A percentile compares a stretch with the other conserved stretches of the same genome.
phyloP scores from a whole-genome alignment of 2,113 vertebrate species.

The Lepisosteus osseus region DNA sequence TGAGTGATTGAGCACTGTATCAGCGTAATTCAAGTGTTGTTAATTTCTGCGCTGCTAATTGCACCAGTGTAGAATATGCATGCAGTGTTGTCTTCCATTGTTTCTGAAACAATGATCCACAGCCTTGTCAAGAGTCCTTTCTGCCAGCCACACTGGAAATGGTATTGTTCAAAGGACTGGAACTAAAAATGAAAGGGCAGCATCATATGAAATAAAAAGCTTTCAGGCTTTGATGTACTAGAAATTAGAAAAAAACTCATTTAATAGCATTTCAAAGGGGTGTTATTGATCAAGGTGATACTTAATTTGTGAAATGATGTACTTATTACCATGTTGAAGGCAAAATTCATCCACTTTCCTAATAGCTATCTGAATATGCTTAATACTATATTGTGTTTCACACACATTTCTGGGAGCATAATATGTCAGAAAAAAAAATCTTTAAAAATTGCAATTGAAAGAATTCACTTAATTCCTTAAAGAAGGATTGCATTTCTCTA shows the following conservation, averaged over 20 bases:
- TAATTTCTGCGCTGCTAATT: slow-evolving; percentile 53
- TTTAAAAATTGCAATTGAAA: slow-evolving; percentile 41
- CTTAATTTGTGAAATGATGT: slow-evolving; percentile 52
- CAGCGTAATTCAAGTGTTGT: slow-evolving; percentile 37
- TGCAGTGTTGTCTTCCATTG: slow-evolving; percentile 35
- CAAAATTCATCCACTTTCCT: slow-evolving; percentile 46
- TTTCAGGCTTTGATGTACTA: slow-evolving; percentile 40
- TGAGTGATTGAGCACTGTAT: slow-evolving; percentile 34
- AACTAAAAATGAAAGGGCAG: slow-evolving; percentile 34
- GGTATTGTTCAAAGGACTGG: slow-evolving; percentile 39
- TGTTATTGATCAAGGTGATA: slow-evolving; percentile 41
- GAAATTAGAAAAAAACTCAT: slow-evolving; percentile 36
- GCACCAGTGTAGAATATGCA: slow-evolving; percentile 28
- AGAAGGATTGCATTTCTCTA: slow-evolving; percentile 20
- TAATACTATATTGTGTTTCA: slow-evolving; percentile 27
- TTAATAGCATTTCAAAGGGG: slow-evolving; percentile 51
- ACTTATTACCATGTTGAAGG: slow-evolving; percentile 47
- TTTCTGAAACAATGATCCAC: slow-evolving; percentile 38
- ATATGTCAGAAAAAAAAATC: slow-evolving; percentile 39
- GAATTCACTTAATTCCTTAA: slow-evolving; percentile 39
- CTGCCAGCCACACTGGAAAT: slow-evolving; percentile 36
- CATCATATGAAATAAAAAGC: slow-evolving; percentile 19
- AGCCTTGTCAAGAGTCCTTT: slow-evolving; percentile 45
- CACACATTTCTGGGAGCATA: slow-evolving; percentile 31
- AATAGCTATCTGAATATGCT: slow-evolving; percentile 41